Evolutionary conservation across 2,888 invertebrate genomes (phyloP).

Genomic region (Pollenia griseotomentosa): DNA sequence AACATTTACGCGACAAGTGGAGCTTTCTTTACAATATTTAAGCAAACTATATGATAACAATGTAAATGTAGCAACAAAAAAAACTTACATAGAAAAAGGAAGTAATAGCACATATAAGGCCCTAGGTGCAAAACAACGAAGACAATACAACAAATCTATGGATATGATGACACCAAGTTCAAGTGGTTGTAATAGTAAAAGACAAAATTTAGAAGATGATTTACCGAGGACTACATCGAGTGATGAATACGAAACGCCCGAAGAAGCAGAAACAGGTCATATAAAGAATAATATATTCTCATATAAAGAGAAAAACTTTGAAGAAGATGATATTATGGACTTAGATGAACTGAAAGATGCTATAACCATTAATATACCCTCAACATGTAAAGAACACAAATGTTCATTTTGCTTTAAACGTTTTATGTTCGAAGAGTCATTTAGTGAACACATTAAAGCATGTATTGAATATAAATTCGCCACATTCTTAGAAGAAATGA

Average conservation of each 20-base stretch:
- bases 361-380: constrained; percentile 83
- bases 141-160: constrained; percentile 53
- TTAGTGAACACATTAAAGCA: constrained; percentile 80
- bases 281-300: constrained; percentile 80
- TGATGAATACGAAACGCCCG: constrained; percentile 80
- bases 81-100: constrained; percentile 5
- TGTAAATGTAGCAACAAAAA: constrained; percentile 70
- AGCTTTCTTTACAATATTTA: constrained; percentile 61
- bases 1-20: constrained; percentile 50
- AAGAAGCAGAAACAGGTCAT: constrained; percentile 44
- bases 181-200: constrained; percentile 35
- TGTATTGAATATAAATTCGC: constrained; percentile 83
- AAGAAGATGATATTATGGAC: constrained; percentile 83
- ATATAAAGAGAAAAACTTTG: constrained; percentile 83
- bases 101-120: constrained; percentile 20
- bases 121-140: constrained; percentile 32
- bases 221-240: constrained; percentile 79
- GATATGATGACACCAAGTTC: constrained; percentile 38
- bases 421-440: constrained; percentile 83
- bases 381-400: constrained; percentile 83
- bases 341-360: constrained; percentile 80
- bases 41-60: constrained; percentile 57
- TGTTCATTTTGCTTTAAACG: constrained; percentile 82
- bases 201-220: constrained; percentile 77
- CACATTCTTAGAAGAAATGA: constrained; percentile 80